phyloP scores from a whole-genome alignment of 2,113 vertebrate genomes.

The Amphiprion ocellaris region DNA sequence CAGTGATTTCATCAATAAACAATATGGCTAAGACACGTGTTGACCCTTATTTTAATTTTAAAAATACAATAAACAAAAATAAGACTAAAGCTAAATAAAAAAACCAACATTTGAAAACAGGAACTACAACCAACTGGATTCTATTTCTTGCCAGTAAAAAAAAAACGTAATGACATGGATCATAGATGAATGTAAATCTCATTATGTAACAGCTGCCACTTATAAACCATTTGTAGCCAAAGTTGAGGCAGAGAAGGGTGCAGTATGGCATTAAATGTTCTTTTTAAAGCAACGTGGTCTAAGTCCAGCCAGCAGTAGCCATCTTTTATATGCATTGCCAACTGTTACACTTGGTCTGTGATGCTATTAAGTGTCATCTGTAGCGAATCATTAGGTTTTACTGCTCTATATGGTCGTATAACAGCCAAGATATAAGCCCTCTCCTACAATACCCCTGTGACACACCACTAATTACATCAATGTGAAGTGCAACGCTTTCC shows the following conservation, averaged over 20 bases:
- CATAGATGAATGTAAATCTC: not conserved
- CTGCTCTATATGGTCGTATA: not conserved
- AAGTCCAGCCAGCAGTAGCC: not conserved
- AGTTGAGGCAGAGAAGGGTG: not conserved
- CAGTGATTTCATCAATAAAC: too few species aligned
- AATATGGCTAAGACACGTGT: too few species aligned
- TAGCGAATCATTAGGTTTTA: not conserved
- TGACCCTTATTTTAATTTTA: too few species aligned
- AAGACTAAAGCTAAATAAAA: not conserved
- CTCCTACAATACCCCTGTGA: not conserved
- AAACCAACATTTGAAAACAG: not conserved
- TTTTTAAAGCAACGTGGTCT: not conserved
- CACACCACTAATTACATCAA: not conserved
- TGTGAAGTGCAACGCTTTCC: not conserved
- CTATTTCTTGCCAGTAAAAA: not conserved
- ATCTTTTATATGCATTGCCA: not conserved
- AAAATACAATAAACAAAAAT: too few species aligned
- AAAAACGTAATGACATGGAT: not conserved
- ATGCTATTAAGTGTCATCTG: not conserved
- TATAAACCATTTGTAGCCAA: not conserved
- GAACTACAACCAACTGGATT: not conserved
- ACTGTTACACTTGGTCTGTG: not conserved
- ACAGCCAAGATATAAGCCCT: constrained; percentile 12
- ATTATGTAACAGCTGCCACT: constrained; percentile 6
- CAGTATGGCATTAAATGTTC: not conserved